Conservation (phyloP, 35 echinoderm and acorn worm species). For the Lytechinus pictus region DNA sequence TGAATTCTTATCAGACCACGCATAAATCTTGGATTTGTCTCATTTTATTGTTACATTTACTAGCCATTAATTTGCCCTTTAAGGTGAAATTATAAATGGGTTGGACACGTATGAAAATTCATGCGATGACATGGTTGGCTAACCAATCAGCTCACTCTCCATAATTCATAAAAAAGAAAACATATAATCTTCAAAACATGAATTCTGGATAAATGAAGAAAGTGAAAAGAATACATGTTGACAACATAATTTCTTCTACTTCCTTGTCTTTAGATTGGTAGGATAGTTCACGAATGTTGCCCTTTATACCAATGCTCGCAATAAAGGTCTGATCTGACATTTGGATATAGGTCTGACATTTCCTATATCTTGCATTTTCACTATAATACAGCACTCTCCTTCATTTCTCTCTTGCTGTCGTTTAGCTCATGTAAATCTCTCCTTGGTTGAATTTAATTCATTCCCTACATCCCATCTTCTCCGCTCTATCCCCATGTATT, state of each 20-base stretch:
- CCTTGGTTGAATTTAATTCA: background rate
- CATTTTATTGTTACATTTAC: background rate
- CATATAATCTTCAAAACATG: background rate
- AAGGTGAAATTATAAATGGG: background rate
- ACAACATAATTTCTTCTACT: background rate
- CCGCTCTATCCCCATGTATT: background rate
- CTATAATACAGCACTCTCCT: background rate
- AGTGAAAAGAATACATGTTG: background rate
- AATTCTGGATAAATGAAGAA: background rate
- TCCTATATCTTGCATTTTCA: background rate
- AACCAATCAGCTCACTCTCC: background rate
- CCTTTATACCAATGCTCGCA: background rate
- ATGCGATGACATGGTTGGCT: background rate
- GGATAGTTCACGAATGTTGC: background rate
- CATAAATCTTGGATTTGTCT: background rate
- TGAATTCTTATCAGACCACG: background rate
- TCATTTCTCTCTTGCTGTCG: background rate
- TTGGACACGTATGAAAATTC: background rate
- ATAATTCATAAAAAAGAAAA: background rate
- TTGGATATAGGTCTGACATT: background rate
- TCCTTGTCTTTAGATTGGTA: background rate
- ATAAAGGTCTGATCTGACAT: conserved; percentile 4
- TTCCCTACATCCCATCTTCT: background rate
- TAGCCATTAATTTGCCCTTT: background rate
- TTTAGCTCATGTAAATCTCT: background rate